Percentiles rank a stretch among this genome's conserved stretches.
Conservation (phyloP, 1,140 invertebrate species). For the Hylaeus anthracinus region DNA sequence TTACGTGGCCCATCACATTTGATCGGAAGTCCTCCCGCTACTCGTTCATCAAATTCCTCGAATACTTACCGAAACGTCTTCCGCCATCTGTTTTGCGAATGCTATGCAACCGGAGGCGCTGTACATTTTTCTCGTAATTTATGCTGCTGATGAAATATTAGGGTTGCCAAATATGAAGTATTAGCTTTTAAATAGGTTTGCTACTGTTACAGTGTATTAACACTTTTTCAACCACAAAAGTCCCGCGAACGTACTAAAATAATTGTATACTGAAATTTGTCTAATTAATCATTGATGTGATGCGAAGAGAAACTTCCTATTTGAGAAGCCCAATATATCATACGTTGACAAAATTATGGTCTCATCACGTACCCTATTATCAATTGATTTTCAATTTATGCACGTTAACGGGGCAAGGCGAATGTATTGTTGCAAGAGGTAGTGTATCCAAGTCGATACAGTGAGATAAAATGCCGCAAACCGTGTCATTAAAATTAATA, state of each 20-base stretch:
- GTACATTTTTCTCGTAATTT: too few relatives aligned
- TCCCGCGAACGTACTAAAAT: too few relatives aligned
- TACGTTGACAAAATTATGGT: neutral
- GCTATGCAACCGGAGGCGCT: too few relatives aligned
- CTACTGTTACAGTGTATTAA: too few relatives aligned
- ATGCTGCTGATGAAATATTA: too few relatives aligned
- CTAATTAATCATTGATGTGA: too few relatives aligned
- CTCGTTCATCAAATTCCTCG: neutral
- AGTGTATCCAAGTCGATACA: neutral
- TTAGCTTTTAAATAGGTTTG: too few relatives aligned
- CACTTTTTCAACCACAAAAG: too few relatives aligned
- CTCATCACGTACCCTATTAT: neutral
- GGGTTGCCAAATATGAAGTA: too few relatives aligned
- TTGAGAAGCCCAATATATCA: neutral
- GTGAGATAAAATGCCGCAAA: constrained; percentile 11
- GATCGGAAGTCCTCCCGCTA: neutral
- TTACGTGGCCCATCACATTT: constrained; percentile 31
- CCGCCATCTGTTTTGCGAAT: neutral
- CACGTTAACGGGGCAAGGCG: neutral
- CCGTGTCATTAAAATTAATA: constrained; percentile 44
- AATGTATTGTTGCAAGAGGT: neutral
- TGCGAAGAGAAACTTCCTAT: too few relatives aligned
- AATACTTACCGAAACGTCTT: neutral
- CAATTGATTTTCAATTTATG: constrained; percentile 40
- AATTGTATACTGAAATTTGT: too few relatives aligned